Conservation (phyloP, 2,888 invertebrate species). For the Euplagia quadripunctaria region DNA sequence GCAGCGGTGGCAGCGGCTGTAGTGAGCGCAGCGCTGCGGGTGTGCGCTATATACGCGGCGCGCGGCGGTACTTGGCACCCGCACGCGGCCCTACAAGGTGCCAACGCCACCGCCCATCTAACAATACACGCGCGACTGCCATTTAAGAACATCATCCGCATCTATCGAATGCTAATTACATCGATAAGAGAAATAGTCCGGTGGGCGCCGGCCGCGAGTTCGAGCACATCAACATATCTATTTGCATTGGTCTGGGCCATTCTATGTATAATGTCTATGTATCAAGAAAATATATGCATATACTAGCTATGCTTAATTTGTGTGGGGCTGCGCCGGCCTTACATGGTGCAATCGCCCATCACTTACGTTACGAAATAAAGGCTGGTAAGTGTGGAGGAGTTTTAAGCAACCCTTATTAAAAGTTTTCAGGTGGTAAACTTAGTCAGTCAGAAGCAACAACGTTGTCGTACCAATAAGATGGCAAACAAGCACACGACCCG, state of each 20-base stretch:
- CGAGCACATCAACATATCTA: constrained; percentile 3
- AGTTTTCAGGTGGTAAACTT: no score
- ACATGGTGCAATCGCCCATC: no score
- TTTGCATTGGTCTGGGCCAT: constrained; percentile 4
- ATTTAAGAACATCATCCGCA: constrained; percentile 65
- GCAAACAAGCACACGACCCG: no score
- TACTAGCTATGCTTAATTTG: no score
- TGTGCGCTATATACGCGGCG: constrained; percentile 48
- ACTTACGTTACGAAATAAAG: no score
- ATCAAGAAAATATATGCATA: no score
- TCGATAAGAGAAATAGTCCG: constrained; percentile 59
- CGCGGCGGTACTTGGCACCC: constrained; percentile 45
- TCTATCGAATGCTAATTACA: constrained; percentile 53
- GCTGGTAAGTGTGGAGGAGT: no score
- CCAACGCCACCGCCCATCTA: constrained; percentile 28
- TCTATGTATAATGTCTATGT: no score
- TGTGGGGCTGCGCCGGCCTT: no score
- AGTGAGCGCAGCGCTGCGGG: constrained; percentile 40
- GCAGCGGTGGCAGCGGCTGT: constrained; percentile 43
- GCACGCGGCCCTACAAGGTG: constrained; percentile 54
- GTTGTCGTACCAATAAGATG: no score
- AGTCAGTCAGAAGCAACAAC: no score
- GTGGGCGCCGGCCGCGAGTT: not conserved
- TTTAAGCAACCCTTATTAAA: no score
- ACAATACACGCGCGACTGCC: constrained; percentile 52